These are phyloP conservation scores for Pectinophora gossypiella DNA, from an alignment of 1,140 invertebrate genomes.

Conservation along the genomic window DNA sequence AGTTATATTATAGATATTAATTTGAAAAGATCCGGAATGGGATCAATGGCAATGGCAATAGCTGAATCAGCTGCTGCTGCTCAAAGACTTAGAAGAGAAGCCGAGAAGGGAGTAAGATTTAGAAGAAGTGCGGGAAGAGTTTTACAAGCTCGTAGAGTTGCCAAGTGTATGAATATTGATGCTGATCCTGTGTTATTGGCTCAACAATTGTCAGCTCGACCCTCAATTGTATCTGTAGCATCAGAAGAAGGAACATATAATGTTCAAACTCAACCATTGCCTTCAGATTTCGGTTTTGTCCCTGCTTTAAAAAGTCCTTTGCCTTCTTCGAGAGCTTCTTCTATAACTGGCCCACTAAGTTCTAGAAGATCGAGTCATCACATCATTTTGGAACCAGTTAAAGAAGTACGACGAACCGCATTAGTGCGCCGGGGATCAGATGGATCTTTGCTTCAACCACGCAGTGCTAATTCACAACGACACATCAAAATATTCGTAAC, in stretches of 20 bases:
- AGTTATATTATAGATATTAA: constrained; percentile 62
- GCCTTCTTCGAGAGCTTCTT: constrained; percentile 47
- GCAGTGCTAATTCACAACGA: constrained; percentile 29
- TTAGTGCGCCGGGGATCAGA: constrained; percentile 59
- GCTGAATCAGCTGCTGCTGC: constrained; percentile 60
- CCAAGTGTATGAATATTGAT: constrained; percentile 68
- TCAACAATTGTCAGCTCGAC: constrained; percentile 60
- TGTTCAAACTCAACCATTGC: constrained; percentile 53
- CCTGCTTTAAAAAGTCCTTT: constrained; percentile 53
- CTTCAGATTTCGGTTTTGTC: constrained; percentile 61
- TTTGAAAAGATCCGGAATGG: constrained; percentile 65
- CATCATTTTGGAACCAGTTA: constrained; percentile 48
- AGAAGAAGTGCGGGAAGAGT: constrained; percentile 61
- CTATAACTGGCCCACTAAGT: constrained; percentile 51
- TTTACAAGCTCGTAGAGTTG: constrained; percentile 58
- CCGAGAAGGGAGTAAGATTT: constrained; percentile 64
- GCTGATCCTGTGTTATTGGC: constrained; percentile 59
- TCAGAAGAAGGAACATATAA: constrained; percentile 62
- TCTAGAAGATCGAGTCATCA: constrained; percentile 65
- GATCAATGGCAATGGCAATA: constrained; percentile 53
- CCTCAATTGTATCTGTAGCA: constrained; percentile 63
- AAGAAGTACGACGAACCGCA: constrained; percentile 51
- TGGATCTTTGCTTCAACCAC: constrained; percentile 45
- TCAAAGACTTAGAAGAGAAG: constrained; percentile 58
- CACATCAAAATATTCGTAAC: constrained; percentile 63